Evolutionary conservation across 2,113 vertebrate genomes (phyloP).

Genomic region (Prunella himalayana): DNA sequence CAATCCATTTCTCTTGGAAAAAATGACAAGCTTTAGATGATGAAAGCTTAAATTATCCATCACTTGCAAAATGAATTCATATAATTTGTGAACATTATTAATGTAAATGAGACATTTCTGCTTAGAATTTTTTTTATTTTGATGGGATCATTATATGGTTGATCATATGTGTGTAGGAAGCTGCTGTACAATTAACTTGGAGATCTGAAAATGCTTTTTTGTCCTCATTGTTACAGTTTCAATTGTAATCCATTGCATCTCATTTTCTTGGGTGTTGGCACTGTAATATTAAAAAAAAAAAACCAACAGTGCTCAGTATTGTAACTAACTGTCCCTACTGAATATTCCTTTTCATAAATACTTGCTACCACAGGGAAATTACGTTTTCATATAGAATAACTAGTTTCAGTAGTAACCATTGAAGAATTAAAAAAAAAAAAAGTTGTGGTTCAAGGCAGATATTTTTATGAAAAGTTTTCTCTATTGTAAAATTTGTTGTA

Average conservation of each 20-base stretch:
- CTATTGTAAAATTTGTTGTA: conserved; percentile 86
- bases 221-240: conserved; percentile 83
- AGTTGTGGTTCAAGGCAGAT: conserved; percentile 82
- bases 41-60: conserved; percentile 96
- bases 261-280: conserved; percentile 86
- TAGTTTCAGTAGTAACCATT: conserved; percentile 86
- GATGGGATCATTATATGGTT: conserved; percentile 90
- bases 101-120: conserved; percentile 89
- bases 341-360: conserved; percentile 88
- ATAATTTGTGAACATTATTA: conserved; percentile 89
- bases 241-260: conserved; percentile 89
- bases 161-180: conserved; percentile 89
- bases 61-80: conserved; percentile 88
- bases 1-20: conserved; percentile 90
- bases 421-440: conserved; percentile 77
- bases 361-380: conserved; percentile 86
- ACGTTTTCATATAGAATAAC: conserved; percentile 87
- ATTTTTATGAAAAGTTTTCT: conserved; percentile 88
- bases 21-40: conserved; percentile 91
- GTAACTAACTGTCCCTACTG: conserved; percentile 86
- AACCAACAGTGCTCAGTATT: conserved; percentile 80
- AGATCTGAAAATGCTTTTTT: conserved; percentile 88
- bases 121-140: conserved; percentile 85
- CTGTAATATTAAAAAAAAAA: conserved; percentile 82
- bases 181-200: conserved; percentile 92